phyloP scores from a whole-genome alignment of 2,888 invertebrate species.

The Rhopalosiphum nymphaeae region DNA sequence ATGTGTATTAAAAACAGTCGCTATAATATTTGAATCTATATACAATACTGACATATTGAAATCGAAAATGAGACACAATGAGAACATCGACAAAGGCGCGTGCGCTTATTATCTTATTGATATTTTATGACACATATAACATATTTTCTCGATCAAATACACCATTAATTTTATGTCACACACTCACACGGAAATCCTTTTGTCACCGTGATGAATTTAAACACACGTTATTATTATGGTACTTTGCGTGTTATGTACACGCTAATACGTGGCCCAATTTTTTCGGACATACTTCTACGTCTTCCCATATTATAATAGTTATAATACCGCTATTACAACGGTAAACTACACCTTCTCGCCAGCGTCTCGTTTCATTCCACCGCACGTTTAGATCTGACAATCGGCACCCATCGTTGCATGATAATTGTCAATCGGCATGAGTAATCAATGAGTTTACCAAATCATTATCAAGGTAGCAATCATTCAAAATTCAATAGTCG shows the following conservation, averaged over 20 bases:
- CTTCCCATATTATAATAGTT: conserved; percentile 59
- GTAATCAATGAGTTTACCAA: conserved; percentile 52
- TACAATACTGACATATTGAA: conserved; percentile 1
- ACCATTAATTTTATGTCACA: conserved; percentile 41
- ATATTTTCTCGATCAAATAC: conserved; percentile 37
- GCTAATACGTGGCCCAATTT: conserved; percentile 61
- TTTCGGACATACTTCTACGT: conserved; percentile 63
- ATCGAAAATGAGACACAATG: conserved; percentile 45
- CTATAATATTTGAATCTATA: neutral
- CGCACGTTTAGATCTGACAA: conserved; percentile 54
- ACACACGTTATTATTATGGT: conserved; percentile 37
- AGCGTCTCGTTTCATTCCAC: conserved; percentile 47
- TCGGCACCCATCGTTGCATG: conserved; percentile 61
- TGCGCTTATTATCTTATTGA: conserved; percentile 19
- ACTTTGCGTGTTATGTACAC: conserved; percentile 52
- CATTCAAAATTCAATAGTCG: conserved; percentile 39
- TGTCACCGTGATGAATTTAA: conserved; percentile 56
- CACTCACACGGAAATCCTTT: conserved; percentile 46
- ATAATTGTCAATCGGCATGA: conserved; percentile 60
- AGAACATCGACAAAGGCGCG: conserved; percentile 1
- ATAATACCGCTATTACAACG: conserved; percentile 65
- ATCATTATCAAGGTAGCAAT: conserved; percentile 51
- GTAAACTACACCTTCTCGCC: conserved; percentile 64
- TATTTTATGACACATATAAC: neutral
- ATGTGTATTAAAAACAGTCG: neutral